These are phyloP conservation scores for Acipenser oxyrinchus DNA, from an alignment of 2,797 vertebrate genomes.

Conservation along the genomic window DNA sequence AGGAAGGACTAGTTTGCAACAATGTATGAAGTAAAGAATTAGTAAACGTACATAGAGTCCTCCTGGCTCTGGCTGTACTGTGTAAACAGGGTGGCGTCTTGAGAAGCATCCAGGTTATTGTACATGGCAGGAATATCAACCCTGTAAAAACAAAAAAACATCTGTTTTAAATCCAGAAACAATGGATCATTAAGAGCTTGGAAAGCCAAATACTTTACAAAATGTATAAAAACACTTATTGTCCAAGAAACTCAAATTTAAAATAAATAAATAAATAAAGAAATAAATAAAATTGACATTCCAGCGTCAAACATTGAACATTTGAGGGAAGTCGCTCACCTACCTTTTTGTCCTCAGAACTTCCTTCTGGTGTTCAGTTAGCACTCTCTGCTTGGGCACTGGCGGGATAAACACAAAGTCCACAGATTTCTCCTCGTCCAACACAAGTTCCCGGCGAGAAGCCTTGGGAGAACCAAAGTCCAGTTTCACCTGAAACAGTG, in stretches of 20 bases:
- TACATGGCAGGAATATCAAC: constrained; percentile 90
- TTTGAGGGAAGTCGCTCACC: constrained; percentile 16
- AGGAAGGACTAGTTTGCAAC: accelerated
- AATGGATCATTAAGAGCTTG: no score
- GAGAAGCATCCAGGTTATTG: constrained; percentile 87
- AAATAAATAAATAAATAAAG: background rate
- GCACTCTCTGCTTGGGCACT: constrained; percentile 73
- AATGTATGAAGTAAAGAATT: background rate
- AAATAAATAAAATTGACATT: constrained; percentile 1
- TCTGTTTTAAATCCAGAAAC: background rate
- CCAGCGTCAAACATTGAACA: background rate
- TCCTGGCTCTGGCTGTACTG: constrained; percentile 80
- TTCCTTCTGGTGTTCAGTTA: constrained; percentile 97
- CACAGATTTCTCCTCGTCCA: constrained; percentile 84
- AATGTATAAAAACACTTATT: no score
- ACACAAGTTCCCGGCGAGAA: constrained; percentile 43
- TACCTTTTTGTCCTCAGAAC: constrained; percentile 90
- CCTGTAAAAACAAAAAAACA: constrained; percentile 43
- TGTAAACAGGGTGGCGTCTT: constrained; percentile 70
- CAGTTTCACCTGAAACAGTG: constrained; percentile 62
- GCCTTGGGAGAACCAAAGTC: constrained; percentile 71
- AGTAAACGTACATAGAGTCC: constrained; percentile 64
- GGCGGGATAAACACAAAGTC: constrained; percentile 95
- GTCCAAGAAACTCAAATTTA: no score
- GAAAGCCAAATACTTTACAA: no score